These are phyloP conservation scores for Phenacoccus solenopsis DNA, from an alignment of 1,140 invertebrate genomes.

Conservation along the genomic window DNA sequence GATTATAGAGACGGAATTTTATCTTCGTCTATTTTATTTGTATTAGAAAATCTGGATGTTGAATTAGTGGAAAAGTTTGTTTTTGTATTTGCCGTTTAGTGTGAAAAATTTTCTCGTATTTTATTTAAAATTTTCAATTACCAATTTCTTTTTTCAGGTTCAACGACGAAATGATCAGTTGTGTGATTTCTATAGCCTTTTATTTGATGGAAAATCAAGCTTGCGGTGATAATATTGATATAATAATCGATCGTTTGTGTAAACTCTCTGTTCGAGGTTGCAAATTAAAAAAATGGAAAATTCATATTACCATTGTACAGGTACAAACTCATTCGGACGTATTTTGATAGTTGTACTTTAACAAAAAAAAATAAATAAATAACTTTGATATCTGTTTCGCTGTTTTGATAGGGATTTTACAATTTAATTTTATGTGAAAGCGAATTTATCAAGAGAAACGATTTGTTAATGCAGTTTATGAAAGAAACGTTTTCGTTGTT, in stretches of 20 bases:
- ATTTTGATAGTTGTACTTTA: background rate
- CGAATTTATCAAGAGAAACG: background rate
- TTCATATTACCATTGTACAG: background rate
- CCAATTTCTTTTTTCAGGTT: background rate
- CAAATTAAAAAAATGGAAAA: background rate
- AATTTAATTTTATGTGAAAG: background rate
- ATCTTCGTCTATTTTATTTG: background rate
- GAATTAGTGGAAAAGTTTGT: background rate
- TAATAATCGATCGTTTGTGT: background rate
- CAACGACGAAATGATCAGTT: background rate
- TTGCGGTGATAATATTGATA: background rate
- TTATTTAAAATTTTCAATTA: too few relatives aligned
- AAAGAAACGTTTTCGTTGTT: background rate
- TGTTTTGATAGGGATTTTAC: background rate
- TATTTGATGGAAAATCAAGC: constrained; percentile 1
- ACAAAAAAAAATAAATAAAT: background rate
- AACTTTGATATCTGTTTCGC: background rate
- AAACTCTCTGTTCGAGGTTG: background rate
- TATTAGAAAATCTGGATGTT: background rate
- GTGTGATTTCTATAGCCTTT: background rate
- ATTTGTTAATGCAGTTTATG: background rate
- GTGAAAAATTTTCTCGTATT: background rate
- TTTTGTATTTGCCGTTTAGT: background rate
- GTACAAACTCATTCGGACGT: background rate
- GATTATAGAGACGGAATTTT: background rate